Conservation (phyloP, 2,888 invertebrate genomes). For the Cyclophora albipunctata region DNA sequence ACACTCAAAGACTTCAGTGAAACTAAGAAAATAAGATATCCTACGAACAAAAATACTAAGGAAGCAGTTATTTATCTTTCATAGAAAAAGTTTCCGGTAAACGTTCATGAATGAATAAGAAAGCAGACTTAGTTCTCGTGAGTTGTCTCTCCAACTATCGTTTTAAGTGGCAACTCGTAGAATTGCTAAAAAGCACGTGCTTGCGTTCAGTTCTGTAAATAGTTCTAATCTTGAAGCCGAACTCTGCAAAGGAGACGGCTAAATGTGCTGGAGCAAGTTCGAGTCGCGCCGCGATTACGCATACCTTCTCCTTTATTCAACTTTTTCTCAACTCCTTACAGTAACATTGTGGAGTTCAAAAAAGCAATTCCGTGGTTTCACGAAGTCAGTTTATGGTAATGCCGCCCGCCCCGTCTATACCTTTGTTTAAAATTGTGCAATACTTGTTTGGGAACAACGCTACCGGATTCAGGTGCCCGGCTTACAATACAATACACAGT, state of each 20-base stretch:
- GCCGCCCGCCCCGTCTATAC: constrained; percentile 49
- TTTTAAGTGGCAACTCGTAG: constrained; percentile 35
- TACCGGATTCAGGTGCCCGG: constrained; percentile 57
- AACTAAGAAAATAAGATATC: constrained; percentile 20
- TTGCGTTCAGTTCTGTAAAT: constrained; percentile 51
- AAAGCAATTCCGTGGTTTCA: constrained; percentile 62
- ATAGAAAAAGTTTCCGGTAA: constrained; percentile 23
- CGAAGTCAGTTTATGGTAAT: constrained; percentile 66
- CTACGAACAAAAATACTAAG: constrained; percentile 16
- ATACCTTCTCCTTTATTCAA: constrained; percentile 54
- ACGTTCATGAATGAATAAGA: constrained; percentile 39
- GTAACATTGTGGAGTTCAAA: constrained; percentile 67
- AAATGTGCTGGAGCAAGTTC: constrained; percentile 28
- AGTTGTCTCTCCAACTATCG: constrained; percentile 38
- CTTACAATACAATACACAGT: constrained; percentile 42
- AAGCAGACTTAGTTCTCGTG: constrained; percentile 30
- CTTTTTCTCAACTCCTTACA: constrained; percentile 61
- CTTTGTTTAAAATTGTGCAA: constrained; percentile 68
- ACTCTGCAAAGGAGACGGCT: constrained; percentile 23
- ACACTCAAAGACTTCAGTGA: constrained; percentile 2
- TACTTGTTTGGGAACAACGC: constrained; percentile 58
- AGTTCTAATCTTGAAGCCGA: constrained; percentile 56
- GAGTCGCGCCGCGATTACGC: constrained; percentile 43
- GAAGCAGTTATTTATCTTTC: constrained; percentile 24
- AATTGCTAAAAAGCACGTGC: constrained; percentile 66